Evolutionary conservation across 1,140 invertebrate species (phyloP).

Genomic region (Achatina immaculata): DNA sequence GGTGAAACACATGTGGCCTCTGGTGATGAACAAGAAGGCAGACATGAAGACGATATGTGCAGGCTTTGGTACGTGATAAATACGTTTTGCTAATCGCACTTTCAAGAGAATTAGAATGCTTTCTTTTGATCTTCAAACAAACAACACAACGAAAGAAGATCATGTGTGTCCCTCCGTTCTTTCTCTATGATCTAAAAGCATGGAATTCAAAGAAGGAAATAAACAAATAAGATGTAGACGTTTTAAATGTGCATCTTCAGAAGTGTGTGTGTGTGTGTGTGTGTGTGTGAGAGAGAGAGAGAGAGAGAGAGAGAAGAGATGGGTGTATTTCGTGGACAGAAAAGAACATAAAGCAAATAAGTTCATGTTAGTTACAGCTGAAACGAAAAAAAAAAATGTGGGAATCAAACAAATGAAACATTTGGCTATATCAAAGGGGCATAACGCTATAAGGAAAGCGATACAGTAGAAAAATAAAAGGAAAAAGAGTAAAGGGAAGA

Average conservation of each 20-base stretch:
- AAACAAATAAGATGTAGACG: neutral
- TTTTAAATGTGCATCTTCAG: neutral
- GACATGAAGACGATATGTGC: no score
- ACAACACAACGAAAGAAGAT: no score
- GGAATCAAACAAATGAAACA: neutral
- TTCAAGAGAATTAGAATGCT: no score
- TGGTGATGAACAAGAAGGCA: neutral
- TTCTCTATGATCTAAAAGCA: no score
- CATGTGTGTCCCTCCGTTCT: no score
- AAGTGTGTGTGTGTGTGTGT: neutral
- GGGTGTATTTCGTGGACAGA: neutral
- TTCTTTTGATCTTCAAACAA: no score
- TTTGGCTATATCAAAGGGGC: neutral
- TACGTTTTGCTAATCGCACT: no score
- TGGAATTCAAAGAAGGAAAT: neutral
- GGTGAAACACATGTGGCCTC: slow-evolving; percentile 32
- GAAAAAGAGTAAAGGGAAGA: neutral
- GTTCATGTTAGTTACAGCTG: neutral
- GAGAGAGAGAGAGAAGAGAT: neutral
- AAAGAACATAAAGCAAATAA: neutral
- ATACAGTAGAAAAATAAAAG: neutral
- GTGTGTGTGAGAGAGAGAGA: neutral
- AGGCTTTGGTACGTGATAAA: no score
- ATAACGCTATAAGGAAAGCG: no score
- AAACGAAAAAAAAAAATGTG: neutral